Conservation (phyloP, 2,797 vertebrate species). For the Protonibea diacanthus region DNA sequence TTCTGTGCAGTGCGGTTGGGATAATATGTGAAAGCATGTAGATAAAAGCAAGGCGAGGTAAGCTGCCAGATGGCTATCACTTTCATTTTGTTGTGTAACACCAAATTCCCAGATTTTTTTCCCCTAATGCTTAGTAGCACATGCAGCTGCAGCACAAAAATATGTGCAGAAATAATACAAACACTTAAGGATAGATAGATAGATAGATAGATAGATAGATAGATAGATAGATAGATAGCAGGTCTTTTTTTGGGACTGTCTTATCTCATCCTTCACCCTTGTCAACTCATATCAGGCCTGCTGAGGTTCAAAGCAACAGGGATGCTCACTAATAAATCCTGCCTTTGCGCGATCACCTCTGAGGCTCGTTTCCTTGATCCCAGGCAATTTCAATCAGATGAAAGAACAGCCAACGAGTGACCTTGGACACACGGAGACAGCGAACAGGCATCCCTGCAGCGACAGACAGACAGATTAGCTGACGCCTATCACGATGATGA, state of each 20-base stretch:
- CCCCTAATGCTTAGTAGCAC: slow-evolving; percentile 61
- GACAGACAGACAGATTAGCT: slow-evolving; percentile 77
- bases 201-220: slow-evolving; percentile 9
- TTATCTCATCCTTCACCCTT: slow-evolving; percentile 43
- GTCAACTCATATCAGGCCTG: slow-evolving; percentile 51
- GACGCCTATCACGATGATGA: slow-evolving; percentile 48
- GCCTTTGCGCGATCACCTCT: slow-evolving; percentile 66
- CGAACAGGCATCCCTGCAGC: slow-evolving; percentile 66
- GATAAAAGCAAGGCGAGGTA: slow-evolving; percentile 82
- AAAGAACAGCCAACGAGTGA: slow-evolving; percentile 79
- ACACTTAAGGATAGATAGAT: slow-evolving; percentile 25
- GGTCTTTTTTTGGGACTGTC: not conserved
- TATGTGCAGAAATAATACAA: slow-evolving; percentile 48
- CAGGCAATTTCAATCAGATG: slow-evolving; percentile 81
- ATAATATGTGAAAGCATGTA: slow-evolving; percentile 83
- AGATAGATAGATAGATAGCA: slow-evolving; percentile 16
- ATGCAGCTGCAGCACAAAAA: slow-evolving; percentile 57
- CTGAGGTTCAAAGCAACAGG: slow-evolving; percentile 60
- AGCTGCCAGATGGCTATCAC: slow-evolving; percentile 87
- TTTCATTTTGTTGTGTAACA: slow-evolving; percentile 87
- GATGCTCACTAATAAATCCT: slow-evolving; percentile 73
- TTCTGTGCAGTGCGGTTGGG: slow-evolving; percentile 65
- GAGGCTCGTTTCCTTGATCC: slow-evolving; percentile 74
- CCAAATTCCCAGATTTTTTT: slow-evolving; percentile 75
- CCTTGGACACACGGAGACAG: slow-evolving; percentile 73